Conservation (phyloP, 2,888 invertebrate species). For the Tiphia femorata region DNA sequence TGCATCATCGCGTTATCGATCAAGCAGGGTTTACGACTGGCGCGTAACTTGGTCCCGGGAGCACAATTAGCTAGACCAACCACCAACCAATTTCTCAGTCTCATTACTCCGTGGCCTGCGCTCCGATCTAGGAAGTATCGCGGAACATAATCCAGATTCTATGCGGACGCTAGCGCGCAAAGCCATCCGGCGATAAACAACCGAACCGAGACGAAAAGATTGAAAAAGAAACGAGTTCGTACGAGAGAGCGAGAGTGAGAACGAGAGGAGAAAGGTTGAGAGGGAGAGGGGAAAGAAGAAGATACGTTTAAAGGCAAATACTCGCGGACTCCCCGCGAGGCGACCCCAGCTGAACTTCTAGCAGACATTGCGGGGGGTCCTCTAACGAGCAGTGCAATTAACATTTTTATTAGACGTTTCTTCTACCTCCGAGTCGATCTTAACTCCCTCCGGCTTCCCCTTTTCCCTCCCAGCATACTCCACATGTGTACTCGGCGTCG, state of each 20-base stretch:
- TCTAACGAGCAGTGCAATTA: slow-evolving; percentile 68
- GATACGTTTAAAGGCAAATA: slow-evolving; percentile 60
- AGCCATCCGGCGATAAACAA: slow-evolving; percentile 52
- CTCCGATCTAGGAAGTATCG: slow-evolving; percentile 32
- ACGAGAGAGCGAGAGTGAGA: slow-evolving; percentile 2
- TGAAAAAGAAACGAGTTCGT: slow-evolving; percentile 7
- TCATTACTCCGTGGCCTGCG: too few relatives aligned
- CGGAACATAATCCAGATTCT: slow-evolving; percentile 45
- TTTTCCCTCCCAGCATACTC: neutral
- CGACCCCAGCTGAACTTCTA: slow-evolving; percentile 65
- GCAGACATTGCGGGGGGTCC: slow-evolving; percentile 63
- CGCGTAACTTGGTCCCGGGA: too few relatives aligned
- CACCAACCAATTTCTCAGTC: too few relatives aligned
- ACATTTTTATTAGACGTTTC: slow-evolving; percentile 66
- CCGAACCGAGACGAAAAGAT: slow-evolving; percentile 40
- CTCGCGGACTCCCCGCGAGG: slow-evolving; percentile 63
- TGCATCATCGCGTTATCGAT: too few relatives aligned
- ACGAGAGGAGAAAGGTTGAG: slow-evolving; percentile 15
- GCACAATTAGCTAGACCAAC: too few relatives aligned
- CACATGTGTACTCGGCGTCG: neutral
- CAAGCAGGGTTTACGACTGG: too few relatives aligned
- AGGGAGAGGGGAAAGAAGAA: slow-evolving; percentile 20
- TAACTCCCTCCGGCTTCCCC: neutral
- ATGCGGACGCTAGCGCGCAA: slow-evolving; percentile 14
- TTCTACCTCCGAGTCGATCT: slow-evolving; percentile 25